Evolutionary conservation across 2,113 vertebrate species (phyloP).

Genomic region (Nothoprocta perdicaria): DNA sequence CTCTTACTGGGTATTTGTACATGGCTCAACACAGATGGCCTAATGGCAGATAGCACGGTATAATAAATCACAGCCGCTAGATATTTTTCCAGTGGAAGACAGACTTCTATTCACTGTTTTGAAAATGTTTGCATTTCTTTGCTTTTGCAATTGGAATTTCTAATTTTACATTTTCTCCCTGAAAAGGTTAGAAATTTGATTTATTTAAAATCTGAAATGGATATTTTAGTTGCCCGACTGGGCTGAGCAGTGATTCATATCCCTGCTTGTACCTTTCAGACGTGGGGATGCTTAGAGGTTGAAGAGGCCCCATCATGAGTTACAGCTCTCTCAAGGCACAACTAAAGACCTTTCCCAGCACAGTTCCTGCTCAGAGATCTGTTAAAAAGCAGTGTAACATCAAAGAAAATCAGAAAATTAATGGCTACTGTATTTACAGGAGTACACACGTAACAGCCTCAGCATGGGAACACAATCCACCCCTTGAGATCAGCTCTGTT

Average conservation of each 20-base stretch:
- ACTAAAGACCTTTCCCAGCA: background rate
- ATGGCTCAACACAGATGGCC: background rate
- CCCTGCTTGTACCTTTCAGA: background rate
- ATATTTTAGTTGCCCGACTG: background rate
- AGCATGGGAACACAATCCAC: background rate
- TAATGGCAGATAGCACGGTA: background rate
- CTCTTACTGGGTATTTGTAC: background rate
- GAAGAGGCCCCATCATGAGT: background rate
- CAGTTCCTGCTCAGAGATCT: fast-evolving
- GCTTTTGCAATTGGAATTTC: background rate
- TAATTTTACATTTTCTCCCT: background rate
- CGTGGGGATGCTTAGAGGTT: background rate
- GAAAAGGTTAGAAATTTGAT: fast-evolving
- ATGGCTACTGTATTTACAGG: background rate
- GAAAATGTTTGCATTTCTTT: background rate
- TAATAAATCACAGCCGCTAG: background rate
- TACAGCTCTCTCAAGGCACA: background rate
- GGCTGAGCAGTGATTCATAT: background rate
- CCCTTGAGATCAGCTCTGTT: background rate
- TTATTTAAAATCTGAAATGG: background rate
- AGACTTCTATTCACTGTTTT: background rate
- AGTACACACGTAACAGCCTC: background rate
- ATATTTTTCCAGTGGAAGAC: background rate
- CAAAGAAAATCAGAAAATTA: background rate
- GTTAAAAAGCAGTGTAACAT: background rate